These are phyloP conservation scores for Anoncus sp. DNA, from an alignment of 2,888 invertebrate genomes.

Conservation along the genomic window DNA sequence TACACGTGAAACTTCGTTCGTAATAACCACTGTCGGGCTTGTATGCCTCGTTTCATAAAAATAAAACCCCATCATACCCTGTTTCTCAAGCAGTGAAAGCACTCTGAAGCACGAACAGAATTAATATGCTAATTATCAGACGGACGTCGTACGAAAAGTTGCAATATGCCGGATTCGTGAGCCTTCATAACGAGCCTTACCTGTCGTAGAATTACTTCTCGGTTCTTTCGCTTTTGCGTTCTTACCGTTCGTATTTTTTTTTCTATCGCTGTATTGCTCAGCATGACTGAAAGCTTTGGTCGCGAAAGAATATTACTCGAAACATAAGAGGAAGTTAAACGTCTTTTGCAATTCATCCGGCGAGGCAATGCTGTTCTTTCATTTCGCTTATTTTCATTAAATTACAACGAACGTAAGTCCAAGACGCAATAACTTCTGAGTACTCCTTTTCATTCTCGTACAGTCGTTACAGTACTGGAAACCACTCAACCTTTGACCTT, in stretches of 20 bases:
- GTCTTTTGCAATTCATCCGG: not conserved
- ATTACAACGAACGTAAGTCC: conserved; percentile 42
- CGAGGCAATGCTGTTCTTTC: conserved; percentile 41
- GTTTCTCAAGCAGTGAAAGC: conserved; percentile 1
- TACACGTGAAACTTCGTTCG: not conserved
- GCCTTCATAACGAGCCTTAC: conserved; percentile 2
- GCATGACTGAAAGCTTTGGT: not conserved
- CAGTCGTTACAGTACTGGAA: conserved; percentile 42
- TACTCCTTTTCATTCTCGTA: conserved; percentile 55
- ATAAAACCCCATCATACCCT: not conserved
- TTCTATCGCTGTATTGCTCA: not conserved
- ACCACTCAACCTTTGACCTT: conserved; percentile 42
- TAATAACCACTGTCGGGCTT: not conserved
- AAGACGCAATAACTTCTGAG: conserved; percentile 44
- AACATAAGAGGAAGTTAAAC: not conserved
- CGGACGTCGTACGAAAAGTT: not conserved
- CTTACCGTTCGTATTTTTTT: conserved; percentile 30
- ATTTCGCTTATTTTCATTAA: conserved; percentile 53
- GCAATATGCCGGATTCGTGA: conserved; percentile 13
- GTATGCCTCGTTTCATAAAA: not conserved
- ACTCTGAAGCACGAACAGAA: conserved; percentile 27
- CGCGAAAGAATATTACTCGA: conserved; percentile 35
- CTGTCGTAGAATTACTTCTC: conserved; percentile 7
- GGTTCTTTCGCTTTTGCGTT: conserved; percentile 23
- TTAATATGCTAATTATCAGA: conserved; percentile 35